phyloP scores from a whole-genome alignment of 2,888 invertebrate genomes.

The Perizoma flavofasciatum region DNA sequence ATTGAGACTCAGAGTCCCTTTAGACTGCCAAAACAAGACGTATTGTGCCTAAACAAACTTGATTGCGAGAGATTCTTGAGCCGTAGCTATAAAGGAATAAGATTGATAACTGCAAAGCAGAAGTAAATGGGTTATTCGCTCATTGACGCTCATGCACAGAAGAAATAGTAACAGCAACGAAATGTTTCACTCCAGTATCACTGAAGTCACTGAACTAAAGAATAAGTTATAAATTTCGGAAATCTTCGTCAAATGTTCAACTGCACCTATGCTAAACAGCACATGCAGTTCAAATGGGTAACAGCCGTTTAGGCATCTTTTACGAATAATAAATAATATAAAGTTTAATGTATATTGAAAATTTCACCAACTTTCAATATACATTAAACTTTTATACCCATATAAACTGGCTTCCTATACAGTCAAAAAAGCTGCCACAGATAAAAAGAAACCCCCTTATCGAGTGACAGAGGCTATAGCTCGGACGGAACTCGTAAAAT shows the following conservation, averaged over 20 bases:
- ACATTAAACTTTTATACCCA: too few relatives aligned
- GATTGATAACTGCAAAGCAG: conserved; percentile 44
- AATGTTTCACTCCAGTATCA: conserved; percentile 13
- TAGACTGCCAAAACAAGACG: conserved; percentile 70
- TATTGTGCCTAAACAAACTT: conserved; percentile 54
- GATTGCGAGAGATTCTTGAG: conserved; percentile 22
- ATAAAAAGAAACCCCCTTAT: neutral
- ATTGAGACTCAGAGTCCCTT: conserved; percentile 65
- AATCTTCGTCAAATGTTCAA: too few relatives aligned
- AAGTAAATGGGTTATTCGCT: conserved; percentile 52
- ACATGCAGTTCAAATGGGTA: too few relatives aligned
- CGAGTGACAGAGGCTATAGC: conserved; percentile 35
- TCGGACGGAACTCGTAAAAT: conserved; percentile 73
- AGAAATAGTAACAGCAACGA: neutral
- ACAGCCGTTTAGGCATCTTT: too few relatives aligned
- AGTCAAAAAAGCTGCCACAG: too few relatives aligned
- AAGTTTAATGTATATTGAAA: too few relatives aligned
- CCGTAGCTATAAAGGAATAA: conserved; percentile 40
- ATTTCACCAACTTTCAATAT: too few relatives aligned
- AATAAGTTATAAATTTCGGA: neutral
- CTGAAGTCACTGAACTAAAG: neutral
- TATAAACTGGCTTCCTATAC: too few relatives aligned
- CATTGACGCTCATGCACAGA: conserved; percentile 59
- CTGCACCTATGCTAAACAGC: too few relatives aligned
- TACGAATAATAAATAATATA: too few relatives aligned